Base-by-base conservation (phyloP, 2,797 vertebrate genomes). In the Taenioides sp. region DNA sequence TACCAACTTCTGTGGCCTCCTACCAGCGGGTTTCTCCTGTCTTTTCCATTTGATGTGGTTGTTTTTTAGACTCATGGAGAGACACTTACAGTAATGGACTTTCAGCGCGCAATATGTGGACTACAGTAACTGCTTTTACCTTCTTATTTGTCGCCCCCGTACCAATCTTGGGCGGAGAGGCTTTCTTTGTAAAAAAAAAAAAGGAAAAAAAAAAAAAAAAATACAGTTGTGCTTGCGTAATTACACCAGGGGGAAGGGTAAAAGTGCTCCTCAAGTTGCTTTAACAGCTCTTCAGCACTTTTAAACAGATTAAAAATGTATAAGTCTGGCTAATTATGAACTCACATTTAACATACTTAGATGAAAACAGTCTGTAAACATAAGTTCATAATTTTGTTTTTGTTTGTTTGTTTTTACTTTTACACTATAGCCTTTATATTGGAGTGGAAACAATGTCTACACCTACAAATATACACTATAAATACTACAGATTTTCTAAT, bases 31-130 rank as follows among this genome's bases (percentile, higher is more conserved):
- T 76, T 76, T 54, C 62, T 54, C 52, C 77, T 73, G 62, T 79
- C 76, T 50, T 50, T 66, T 66, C 23, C 7, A 67, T 79, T 84
- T 78, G 62, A 77, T 71, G 71, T 62, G 65, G 57, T 63, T 69
- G 34, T 71, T 77, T 75, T 67, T 28, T 67, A 80, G 76, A 61
- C 70, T 65, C 82, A 65, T 27, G 59, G 73, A n/a, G 64, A 74
- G 71, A 73, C 74, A 71, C 71, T 77, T 71, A 55, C 43, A 59
- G 67, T 64, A 83, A 81, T 80, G 62, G 65, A 12, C 65, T 78
- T 75, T 78, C 74, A 49, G 58, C 65, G 62, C 28, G 7, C 54
- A 74, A 28, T 47, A 14, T 47, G 43, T 47, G 43, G 43, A 47
- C 43, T 73, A 63, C 60, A 50, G 64, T 69, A 70, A 50, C 57